A percentile compares a stretch with the other conserved stretches of the same genome.
phyloP scores from a whole-genome alignment of 2,888 invertebrate genomes.

The Cylindroiulus punctatus region DNA sequence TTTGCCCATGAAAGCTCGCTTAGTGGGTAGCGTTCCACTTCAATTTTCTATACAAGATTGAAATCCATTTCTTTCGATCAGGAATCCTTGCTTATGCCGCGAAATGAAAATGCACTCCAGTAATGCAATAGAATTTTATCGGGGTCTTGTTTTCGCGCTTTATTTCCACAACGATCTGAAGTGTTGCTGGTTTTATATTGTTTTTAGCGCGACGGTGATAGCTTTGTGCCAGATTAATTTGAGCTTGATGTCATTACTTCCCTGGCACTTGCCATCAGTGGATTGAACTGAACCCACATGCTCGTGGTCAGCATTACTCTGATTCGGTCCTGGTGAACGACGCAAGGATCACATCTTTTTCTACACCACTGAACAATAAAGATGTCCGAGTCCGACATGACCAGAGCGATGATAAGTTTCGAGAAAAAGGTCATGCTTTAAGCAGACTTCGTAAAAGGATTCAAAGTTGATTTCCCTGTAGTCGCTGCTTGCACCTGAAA shows the following conservation, averaged over 20 bases:
- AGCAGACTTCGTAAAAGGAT: background rate
- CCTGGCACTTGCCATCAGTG: slow-evolving; percentile 15
- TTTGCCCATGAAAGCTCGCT: slow-evolving; percentile 37
- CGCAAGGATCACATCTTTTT: slow-evolving; percentile 14
- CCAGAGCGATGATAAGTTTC: background rate
- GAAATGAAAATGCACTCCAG: slow-evolving; percentile 26
- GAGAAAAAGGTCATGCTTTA: background rate
- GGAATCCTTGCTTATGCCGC: slow-evolving; percentile 13
- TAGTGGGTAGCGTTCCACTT: slow-evolving; percentile 37
- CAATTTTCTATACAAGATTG: slow-evolving; percentile 39
- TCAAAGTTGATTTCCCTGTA: background rate
- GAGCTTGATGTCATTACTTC: slow-evolving; percentile 30
- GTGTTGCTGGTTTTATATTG: slow-evolving; percentile 25
- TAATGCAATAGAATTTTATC: slow-evolving; percentile 31
- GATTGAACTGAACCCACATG: background rate
- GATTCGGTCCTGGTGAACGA: background rate
- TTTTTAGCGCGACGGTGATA: slow-evolving; percentile 28
- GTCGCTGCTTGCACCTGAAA: background rate
- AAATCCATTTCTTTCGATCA: slow-evolving; percentile 24
- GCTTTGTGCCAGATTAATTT: slow-evolving; percentile 35
- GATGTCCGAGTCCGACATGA: background rate
- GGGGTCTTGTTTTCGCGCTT: slow-evolving; percentile 8
- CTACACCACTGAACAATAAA: background rate
- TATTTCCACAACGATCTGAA: background rate
- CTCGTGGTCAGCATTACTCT: background rate